Evolutionary conservation across 2,113 vertebrate genomes (phyloP), one percentile per base, ranked within the genome.

Genomic region (Ovibos moschatus): DNA sequence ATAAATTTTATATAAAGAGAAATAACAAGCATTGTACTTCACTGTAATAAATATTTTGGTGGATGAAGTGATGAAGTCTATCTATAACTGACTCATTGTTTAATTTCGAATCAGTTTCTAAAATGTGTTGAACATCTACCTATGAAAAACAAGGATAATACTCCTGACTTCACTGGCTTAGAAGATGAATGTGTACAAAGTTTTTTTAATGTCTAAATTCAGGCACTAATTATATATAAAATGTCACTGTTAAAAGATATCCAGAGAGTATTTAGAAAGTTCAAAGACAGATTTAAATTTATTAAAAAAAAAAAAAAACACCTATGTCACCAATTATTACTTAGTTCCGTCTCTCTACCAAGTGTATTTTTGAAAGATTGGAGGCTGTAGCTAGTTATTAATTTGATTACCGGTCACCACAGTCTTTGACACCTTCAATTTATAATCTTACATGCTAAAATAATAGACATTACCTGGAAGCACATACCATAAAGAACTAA

Each of bases 201-300:
- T 2, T 88, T 62, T 96, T 96, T 58, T 84, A 23, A 95, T 92
- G 36, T 89, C 30, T 84, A 17, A 5, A 92, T 67, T 94, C 92
- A 82, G 76, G 13, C 30, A 89, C 10, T 51, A 96, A 85, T 86
- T 51, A 91, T 57, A 86, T 79, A 60, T 11, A 88, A 96, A 74
- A 89, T 92, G 55, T 60, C 33, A 90, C 53, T 83, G 17, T 55
- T 90, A 17, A 64, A 95, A 81, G 27, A 36, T 85, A 76, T 36
- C 7, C 10, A n/a, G 15, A 95, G 5, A 45, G 89, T 33, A 74
- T 40, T 91, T 25, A 45, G 21, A 90, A 90, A 91, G 2, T 57
- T 17, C 21, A 91, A 19, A 88, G 21, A 53, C 55, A 84, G 19
- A 43, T 27, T 79, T 71, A 81, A 82, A 2, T 82, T 50, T 47